These are phyloP conservation scores for Tragelaphus buxtoni DNA, from an alignment of 2,113 vertebrate genomes.

Conservation along the genomic window DNA sequence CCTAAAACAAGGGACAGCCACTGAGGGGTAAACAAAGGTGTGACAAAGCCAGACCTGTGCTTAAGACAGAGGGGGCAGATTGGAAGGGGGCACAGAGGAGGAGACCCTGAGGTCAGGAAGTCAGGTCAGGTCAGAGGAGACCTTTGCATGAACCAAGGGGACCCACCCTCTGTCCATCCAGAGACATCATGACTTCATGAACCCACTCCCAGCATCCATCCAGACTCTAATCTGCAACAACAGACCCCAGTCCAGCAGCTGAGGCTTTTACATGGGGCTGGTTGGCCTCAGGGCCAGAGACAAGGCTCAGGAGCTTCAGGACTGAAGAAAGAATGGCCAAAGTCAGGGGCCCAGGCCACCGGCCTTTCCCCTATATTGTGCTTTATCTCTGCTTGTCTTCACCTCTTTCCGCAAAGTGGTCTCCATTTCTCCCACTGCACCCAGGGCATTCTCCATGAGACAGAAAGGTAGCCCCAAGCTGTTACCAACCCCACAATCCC, in stretches of 20 bases:
- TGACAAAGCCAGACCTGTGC: background rate
- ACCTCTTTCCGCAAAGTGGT: background rate
- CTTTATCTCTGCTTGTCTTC: background rate
- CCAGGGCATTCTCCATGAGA: too few species aligned
- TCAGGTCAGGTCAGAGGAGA: background rate
- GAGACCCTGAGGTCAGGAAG: background rate
- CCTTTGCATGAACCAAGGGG: accelerated
- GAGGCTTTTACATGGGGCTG: background rate
- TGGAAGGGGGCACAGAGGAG: background rate
- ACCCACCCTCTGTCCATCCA: too few species aligned
- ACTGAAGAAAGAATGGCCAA: background rate
- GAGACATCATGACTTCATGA: background rate
- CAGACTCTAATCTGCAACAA: background rate
- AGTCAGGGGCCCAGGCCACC: background rate
- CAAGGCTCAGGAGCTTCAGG: background rate
- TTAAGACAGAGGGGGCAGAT: background rate
- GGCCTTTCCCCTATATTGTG: background rate
- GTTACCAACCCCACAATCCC: background rate
- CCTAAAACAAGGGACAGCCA: background rate
- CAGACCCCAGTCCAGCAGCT: background rate
- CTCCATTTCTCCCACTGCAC: background rate
- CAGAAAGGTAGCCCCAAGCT: background rate
- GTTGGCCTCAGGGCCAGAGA: background rate
- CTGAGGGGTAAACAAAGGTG: background rate
- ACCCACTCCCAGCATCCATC: background rate